Base-by-base conservation (phyloP, 2,888 invertebrate species). In the Octodonta nipae region DNA sequence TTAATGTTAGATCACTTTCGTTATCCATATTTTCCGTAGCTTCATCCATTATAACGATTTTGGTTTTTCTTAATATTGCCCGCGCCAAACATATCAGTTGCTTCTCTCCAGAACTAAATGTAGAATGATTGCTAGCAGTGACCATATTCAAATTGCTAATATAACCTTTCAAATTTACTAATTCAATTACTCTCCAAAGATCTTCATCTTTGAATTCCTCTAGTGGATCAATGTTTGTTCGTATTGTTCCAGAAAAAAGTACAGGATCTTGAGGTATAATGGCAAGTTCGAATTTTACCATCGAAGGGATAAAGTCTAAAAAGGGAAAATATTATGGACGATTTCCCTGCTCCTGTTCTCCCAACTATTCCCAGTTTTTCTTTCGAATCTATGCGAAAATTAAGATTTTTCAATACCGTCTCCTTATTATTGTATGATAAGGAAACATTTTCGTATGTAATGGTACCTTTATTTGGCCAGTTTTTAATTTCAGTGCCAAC, bases 251-350 rank as follows among this genome's bases (percentile, higher is more conserved):
- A 0, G 83, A 79, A 63, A 92, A 86, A 28, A 86, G 62, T 34
- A 85, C 79, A 0, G 86, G 85, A 53, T 85, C 84, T 59, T 86
- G 86, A 0, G 86, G 85, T 34, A 87, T 86, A 50, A 87, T 84
- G 7, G 85, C 82, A 37, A 86, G 69, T 50, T 73, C 74, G 55
- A 20, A 93, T 78, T 15, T 69, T 63, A 0, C 93, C 93, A 73
- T 74, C 41, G 73, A 52, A 67, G 39, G 77, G 78, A 3, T 83
- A 78, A 38, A 93, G 56, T 31, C 91, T 75, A 60, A 87, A 88
- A 13, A 89, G 61, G 3, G 80, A 78, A 1, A 79, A 67, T 44
- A 83, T 75, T 27, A 83, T 59, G 0, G 82, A 81, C 0, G 79
- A 78, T 56, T 83, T 84, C 8, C 85, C 86, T 2, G 86, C 85